Conservation (phyloP, 2,888 invertebrate genomes). For the Deilephila elpenor region DNA sequence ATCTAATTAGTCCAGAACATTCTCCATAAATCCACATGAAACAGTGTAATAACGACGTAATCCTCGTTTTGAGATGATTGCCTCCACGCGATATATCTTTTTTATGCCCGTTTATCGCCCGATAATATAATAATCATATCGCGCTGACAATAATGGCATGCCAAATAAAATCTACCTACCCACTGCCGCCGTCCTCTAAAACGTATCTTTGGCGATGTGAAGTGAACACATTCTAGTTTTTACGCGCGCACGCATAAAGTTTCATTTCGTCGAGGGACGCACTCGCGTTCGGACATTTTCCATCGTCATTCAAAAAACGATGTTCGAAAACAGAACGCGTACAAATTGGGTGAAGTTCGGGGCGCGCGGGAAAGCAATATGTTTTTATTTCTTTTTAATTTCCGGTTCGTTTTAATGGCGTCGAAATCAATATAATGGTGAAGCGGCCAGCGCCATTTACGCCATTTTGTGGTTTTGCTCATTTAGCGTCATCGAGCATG, state of each 20-base stretch:
- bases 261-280: slow-evolving; percentile 39
- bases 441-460: slow-evolving; percentile 76
- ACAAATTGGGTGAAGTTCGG: slow-evolving; percentile 82
- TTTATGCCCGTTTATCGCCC: slow-evolving; percentile 81
- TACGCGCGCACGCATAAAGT: slow-evolving; percentile 39
- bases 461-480: slow-evolving; percentile 81
- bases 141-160: slow-evolving; percentile 81
- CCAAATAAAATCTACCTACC: slow-evolving; percentile 83
- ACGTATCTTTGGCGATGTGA: slow-evolving; percentile 43
- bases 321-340: slow-evolving; percentile 77
- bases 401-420: slow-evolving; percentile 83
- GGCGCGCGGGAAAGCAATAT: slow-evolving; percentile 82
- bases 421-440: slow-evolving; percentile 83
- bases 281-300: slow-evolving; percentile 52
- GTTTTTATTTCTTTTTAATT: slow-evolving; percentile 84
- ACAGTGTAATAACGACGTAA: slow-evolving; percentile 76
- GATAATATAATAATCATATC: slow-evolving; percentile 84
- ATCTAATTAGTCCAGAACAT: slow-evolving; percentile 58
- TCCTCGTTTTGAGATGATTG: slow-evolving; percentile 74
- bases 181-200: slow-evolving; percentile 54
- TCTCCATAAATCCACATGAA: slow-evolving; percentile 76
- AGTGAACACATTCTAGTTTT: slow-evolving; percentile 28
- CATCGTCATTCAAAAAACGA: slow-evolving; percentile 54
- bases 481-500: slow-evolving; percentile 75
- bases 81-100: slow-evolving; percentile 77